These are phyloP conservation scores for Apodemia hepburni DNA, from an alignment of 2,888 invertebrate species.

Conservation along the genomic window DNA sequence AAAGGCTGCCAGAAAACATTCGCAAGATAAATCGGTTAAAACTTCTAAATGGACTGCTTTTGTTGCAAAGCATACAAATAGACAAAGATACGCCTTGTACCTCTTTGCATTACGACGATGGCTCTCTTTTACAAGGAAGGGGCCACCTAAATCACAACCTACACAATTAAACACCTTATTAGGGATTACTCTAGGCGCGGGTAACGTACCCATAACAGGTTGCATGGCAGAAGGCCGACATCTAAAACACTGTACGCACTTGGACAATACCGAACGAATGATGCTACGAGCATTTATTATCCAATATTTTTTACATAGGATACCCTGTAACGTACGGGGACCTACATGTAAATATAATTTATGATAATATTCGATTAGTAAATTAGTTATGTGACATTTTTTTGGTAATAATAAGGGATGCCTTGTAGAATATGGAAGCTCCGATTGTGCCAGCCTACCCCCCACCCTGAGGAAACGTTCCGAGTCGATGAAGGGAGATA, in stretches of 20 bases:
- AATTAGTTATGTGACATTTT: conserved; percentile 19
- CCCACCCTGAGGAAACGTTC: conserved; percentile 26
- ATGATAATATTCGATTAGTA: conserved; percentile 17
- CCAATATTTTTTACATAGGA: conserved; percentile 17
- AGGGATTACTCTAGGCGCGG: background rate
- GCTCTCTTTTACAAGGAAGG: conserved; percentile 21
- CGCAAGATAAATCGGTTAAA: conserved; percentile 1
- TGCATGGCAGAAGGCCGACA: conserved; percentile 3
- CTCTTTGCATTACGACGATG: conserved; percentile 18
- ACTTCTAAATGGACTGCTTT: conserved; percentile 21
- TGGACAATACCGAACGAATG: conserved; percentile 18
- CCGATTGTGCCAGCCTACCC: conserved; percentile 23
- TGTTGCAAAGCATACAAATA: conserved; percentile 20
- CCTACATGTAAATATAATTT: conserved; percentile 19
- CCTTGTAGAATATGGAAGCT: conserved; percentile 19
- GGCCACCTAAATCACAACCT: conserved; percentile 17
- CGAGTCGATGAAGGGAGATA: conserved; percentile 21
- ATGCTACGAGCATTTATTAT: conserved; percentile 20
- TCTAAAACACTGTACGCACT: conserved; percentile 8
- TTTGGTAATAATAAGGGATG: conserved; percentile 25
- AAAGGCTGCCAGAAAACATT: background rate
- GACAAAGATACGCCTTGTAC: conserved; percentile 13
- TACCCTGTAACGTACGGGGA: conserved; percentile 24
- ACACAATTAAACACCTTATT: background rate
- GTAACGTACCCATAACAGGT: conserved; percentile 5